Conservation (phyloP, 2,113 vertebrate genomes). For the Crotalus tigris region DNA sequence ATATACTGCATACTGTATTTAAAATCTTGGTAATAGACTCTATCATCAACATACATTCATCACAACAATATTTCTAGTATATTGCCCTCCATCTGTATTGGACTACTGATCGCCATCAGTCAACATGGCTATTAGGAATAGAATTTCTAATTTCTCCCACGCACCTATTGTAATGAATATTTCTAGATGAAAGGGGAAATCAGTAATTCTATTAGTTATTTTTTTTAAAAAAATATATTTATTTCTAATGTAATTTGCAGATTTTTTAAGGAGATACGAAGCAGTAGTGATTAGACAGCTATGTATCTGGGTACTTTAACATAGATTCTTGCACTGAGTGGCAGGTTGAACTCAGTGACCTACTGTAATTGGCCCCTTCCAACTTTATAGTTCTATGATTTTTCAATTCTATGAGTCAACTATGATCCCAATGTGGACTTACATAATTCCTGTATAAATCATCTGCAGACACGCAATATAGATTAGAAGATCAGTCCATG, state of each 20-base stretch:
- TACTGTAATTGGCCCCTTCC: neutral
- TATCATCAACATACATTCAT: neutral
- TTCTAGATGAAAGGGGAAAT: neutral
- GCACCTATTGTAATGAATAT: neutral
- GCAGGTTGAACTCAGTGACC: neutral
- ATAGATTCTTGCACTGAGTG: neutral
- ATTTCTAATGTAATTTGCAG: neutral
- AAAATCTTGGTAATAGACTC: neutral
- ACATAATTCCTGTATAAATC: neutral
- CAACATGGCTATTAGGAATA: neutral
- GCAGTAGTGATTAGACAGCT: neutral
- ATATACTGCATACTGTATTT: neutral
- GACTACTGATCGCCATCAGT: neutral
- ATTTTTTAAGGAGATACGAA: neutral
- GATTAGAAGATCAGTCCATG: neutral
- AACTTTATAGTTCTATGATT: neutral
- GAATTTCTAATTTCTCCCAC: neutral
- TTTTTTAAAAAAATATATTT: neutral
- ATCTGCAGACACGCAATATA: neutral
- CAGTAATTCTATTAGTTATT: neutral
- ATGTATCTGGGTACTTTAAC: neutral
- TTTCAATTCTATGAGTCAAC: neutral
- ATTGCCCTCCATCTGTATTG: neutral
- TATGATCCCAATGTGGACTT: neutral
- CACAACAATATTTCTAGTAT: neutral